Base-by-base conservation (phyloP, 1,140 invertebrate species). In the Conus ventricosus region DNA sequence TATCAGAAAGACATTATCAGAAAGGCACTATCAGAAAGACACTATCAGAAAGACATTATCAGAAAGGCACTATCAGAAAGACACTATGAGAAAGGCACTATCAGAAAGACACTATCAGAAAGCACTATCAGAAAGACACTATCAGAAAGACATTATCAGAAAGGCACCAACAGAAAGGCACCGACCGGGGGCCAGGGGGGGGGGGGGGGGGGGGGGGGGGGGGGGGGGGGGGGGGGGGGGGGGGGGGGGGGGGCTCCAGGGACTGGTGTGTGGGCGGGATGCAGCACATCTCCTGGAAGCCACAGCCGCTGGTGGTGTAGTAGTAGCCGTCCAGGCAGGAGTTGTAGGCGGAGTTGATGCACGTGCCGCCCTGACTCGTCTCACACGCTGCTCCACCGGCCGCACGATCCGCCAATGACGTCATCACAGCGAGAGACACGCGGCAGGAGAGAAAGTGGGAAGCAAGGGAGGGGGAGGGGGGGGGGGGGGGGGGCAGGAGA, bases 231-330 rank as follows among this genome's bases (percentile, higher is more conserved):
- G 57, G 57, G 57, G 57, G 57, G 57, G 57, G 57, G 57, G 57
- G 57, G 57, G 57, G 57, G 57, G 57, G 57, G 57, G 57, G 57
- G 10, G 80, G 80, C 23, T 54, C 80, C 39, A 81, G 51, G 51
- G 80, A 15, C 39, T 54, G 80, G 17, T 51, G 80, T 10, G 15
- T 20, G 8, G 80, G 80, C 4, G 80, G 80, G 55, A 92, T 90
- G 81, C 91, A 92, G 71, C 91, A 92, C 87, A 92, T 90, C 86
- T 92, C 91, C 84, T 92, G 90, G 86, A 89, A 90, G n/a, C 87
- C 89, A 89, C 91, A 91, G 5, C 91, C 91, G 75, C 57, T 90
- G 5, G 85, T 60, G 13, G 89, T 87, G 78, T 89, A 91, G 60
- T 80, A 88, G 55, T 88, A 89, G 10, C 91, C 91, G n/a, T 87